Evolutionary conservation across 1,140 invertebrate genomes (phyloP), one percentile per base, ranked within the genome.

Genomic region (Onthophagus taurus): DNA sequence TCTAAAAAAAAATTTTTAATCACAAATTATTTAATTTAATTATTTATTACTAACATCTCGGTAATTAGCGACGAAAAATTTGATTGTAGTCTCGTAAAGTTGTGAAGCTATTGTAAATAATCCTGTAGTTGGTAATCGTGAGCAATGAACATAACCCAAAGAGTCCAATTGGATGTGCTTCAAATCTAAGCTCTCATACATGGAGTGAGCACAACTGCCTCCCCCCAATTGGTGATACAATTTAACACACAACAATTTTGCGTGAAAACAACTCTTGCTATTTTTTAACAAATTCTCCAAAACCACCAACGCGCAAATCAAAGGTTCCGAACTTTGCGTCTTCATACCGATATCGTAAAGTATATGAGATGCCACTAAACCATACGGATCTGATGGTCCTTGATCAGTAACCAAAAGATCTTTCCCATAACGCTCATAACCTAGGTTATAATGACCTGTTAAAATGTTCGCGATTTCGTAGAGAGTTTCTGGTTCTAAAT

Each of bases 101-200:
- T 71, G 67, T 4, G 71, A 66, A 17, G 80, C 80, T 19, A 78
- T 66, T 1, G 73, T 66, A 55, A 81, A 79, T 33, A 83, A 74
- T 4, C 81, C 86, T 14, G 77, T 71, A 33, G 81, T 67, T 3
- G 76, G 69, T 43, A 91, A 69, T 46, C 85, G 72, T 49, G 81
- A 79, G 41, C 77, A 78, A 62, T 90, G 80, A 39, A 90, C 68
- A 68, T 90, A 85, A 36, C 90, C 84, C 55, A 97, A 68, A 1
- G 91, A 90, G 68, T 96, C 90, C 60, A 94, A 71, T 62, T 97
- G 93, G 48, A 97, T 81, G 66, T 96, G 89, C 70, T 97, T 97
- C 36, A 92, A 76, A 57, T 97, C 92, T 59, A 97, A 67, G 35
- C 69, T 68, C 45, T 72, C 67, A 57, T 82, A 87, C 47, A 79